Percentiles rank a stretch among this genome's conserved stretches.
phyloP scores from a whole-genome alignment of 2,888 invertebrate genomes.

The Strigamia transsilvanica region DNA sequence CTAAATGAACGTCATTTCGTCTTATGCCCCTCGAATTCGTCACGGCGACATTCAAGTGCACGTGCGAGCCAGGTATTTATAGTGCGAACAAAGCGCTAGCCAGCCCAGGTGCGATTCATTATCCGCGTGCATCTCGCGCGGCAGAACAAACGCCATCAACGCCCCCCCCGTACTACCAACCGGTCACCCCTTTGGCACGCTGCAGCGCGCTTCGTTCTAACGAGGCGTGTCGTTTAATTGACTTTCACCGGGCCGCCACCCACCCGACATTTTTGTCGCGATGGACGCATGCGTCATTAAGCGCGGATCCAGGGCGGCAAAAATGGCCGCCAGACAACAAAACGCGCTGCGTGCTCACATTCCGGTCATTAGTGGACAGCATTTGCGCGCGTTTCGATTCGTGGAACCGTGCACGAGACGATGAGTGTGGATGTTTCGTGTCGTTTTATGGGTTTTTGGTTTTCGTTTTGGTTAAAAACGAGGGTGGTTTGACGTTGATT shows the following conservation, averaged over 20 bases:
- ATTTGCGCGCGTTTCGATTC: not conserved
- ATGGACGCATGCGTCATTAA: constrained; percentile 35
- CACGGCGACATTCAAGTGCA: constrained; percentile 20
- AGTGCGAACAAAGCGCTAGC: not conserved
- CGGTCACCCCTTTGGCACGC: not conserved
- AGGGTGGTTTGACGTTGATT: too few species aligned
- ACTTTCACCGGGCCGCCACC: not conserved
- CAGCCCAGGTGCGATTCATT: constrained; percentile 34
- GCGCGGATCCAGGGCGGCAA: not conserved
- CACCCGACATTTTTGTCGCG: constrained; percentile 22
- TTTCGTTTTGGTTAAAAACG: too few species aligned
- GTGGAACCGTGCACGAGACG: too few species aligned
- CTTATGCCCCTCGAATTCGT: not conserved
- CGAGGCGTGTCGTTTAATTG: constrained; percentile 41
- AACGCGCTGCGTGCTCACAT: not conserved
- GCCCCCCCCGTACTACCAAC: not conserved
- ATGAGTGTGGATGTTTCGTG: too few species aligned
- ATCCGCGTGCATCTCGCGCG: constrained; percentile 4
- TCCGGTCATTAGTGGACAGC: constrained; percentile 16
- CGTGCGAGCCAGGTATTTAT: constrained; percentile 26
- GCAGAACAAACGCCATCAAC: not conserved
- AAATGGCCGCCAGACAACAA: constrained; percentile 1
- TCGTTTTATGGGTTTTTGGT: too few species aligned
- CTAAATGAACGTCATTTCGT: not conserved
- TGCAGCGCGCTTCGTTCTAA: not conserved